Evolutionary conservation across 2,797 vertebrate genomes (phyloP).

Genomic region (Neosilurus mollespiculum): DNA sequence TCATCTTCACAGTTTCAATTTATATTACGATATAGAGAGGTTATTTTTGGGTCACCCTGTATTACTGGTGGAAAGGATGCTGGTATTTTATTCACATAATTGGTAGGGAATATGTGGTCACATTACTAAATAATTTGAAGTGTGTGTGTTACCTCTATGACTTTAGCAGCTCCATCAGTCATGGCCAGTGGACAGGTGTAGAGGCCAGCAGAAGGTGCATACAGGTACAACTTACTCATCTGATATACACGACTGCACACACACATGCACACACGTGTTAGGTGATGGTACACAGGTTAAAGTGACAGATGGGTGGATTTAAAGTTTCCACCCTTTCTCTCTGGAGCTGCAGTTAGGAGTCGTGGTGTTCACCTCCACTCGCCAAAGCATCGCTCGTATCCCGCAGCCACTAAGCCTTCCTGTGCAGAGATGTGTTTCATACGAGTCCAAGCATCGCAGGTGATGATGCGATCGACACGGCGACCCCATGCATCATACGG

Average conservation of each 20-base stretch:
- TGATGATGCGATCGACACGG: constrained; percentile 74
- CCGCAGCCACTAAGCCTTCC: constrained; percentile 77
- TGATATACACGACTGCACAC: constrained; percentile 80
- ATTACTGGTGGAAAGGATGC: too few species aligned
- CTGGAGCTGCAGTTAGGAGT: too few species aligned
- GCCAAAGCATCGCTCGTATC: constrained; percentile 75
- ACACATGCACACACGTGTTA: constrained; percentile 46
- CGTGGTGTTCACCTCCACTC: constrained; percentile 75
- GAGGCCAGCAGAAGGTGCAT: constrained; percentile 75
- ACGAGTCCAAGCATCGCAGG: constrained; percentile 76
- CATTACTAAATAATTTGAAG: too few species aligned
- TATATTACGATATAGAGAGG: too few species aligned
- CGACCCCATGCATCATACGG: constrained; percentile 77
- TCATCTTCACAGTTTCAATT: too few species aligned
- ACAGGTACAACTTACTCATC: constrained; percentile 85
- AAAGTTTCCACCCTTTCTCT: not conserved
- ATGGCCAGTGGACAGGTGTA: constrained; percentile 85
- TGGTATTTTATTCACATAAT: too few species aligned
- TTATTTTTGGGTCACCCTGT: too few species aligned
- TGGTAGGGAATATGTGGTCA: too few species aligned
- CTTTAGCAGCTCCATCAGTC: constrained; percentile 90
- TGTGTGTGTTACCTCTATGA: constrained; percentile 77
- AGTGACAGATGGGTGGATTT: not conserved
- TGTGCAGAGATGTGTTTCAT: constrained; percentile 78
- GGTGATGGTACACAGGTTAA: not conserved